Percentiles rank a stretch among this genome's conserved stretches.
phyloP scores from a whole-genome alignment of 2,113 vertebrate species.

The Callospermophilus lateralis region DNA sequence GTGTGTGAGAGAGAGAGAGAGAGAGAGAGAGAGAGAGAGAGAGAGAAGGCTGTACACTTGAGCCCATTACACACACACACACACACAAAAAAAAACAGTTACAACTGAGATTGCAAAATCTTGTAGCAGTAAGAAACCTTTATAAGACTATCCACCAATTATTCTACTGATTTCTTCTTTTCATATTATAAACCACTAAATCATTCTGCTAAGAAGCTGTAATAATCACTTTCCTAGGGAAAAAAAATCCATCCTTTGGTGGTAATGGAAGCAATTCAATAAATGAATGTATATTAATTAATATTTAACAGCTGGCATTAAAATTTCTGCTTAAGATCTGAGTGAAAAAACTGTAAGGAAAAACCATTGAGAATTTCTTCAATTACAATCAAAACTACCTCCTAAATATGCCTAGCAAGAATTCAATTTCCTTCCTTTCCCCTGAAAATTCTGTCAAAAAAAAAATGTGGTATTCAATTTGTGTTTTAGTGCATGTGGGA shows the following conservation, averaged over 20 bases:
- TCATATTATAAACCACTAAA: conserved; percentile 34
- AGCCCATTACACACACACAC: background rate
- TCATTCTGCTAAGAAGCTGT: background rate
- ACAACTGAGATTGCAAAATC: background rate
- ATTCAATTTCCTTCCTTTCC: conserved; percentile 54
- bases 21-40: too few species aligned
- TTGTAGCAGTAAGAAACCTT: background rate
- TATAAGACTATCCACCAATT: background rate
- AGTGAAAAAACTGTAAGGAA: background rate
- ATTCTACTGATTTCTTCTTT: conserved; percentile 20
- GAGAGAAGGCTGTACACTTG: too few species aligned
- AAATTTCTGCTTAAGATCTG: conserved; percentile 31
- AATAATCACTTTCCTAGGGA: background rate
- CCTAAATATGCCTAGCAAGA: conserved; percentile 46
- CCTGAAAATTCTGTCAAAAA: conserved; percentile 50
- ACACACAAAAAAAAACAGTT: background rate
- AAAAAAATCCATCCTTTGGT: conserved; percentile 42
- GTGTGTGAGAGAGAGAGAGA: too few species aligned
- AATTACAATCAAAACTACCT: conserved; percentile 31
- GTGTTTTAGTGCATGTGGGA: conserved; percentile 39
- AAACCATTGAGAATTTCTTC: conserved; percentile 41
- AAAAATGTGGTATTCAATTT: background rate
- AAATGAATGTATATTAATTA: conserved; percentile 31
- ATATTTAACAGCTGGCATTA: conserved; percentile 58
- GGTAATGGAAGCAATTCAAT: conserved; percentile 34